Conservation (phyloP, 2,797 vertebrate genomes). For the Melanotaenia trifasciata region DNA sequence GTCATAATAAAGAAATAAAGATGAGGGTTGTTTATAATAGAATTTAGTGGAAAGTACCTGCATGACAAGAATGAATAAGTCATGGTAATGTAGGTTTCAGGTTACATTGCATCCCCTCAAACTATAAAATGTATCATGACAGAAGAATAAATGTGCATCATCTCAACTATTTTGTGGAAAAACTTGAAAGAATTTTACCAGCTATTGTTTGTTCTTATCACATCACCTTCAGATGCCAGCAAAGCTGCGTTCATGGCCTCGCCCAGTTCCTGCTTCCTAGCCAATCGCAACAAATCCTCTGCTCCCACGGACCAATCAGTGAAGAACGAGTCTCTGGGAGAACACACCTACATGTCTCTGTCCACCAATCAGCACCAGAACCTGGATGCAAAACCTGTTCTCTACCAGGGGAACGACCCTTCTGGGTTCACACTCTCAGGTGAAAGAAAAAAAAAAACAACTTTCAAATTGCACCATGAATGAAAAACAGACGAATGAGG, state of each 20-base stretch:
- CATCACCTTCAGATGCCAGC: constrained; percentile 88
- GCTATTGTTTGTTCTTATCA: not conserved
- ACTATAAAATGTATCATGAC: not conserved
- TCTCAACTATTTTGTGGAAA: not conserved
- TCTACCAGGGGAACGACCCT: constrained; percentile 81
- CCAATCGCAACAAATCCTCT: constrained; percentile 90
- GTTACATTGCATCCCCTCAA: not conserved
- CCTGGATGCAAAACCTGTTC: constrained; percentile 72
- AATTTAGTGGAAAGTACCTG: too few relatives aligned
- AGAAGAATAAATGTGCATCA: not conserved
- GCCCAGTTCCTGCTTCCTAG: constrained; percentile 97
- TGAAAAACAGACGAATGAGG: not conserved
- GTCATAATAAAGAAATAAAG: too few relatives aligned
- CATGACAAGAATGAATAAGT: too few relatives aligned
- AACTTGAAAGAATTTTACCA: not conserved
- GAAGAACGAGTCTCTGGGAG: constrained; percentile 90
- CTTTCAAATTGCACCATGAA: not conserved
- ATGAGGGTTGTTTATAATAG: too few relatives aligned
- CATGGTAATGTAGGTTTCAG: too few relatives aligned
- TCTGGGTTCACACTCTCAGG: constrained; percentile 86
- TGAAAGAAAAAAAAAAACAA: constrained; percentile 54
- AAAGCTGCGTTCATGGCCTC: constrained; percentile 97
- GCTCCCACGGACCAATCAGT: constrained; percentile 84
- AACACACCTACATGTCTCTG: constrained; percentile 85
- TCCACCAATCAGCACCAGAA: constrained; percentile 83